These are phyloP conservation scores for Ictidomys tridecemlineatus DNA, from an alignment of 2,113 vertebrate species.

Conservation along the genomic window DNA sequence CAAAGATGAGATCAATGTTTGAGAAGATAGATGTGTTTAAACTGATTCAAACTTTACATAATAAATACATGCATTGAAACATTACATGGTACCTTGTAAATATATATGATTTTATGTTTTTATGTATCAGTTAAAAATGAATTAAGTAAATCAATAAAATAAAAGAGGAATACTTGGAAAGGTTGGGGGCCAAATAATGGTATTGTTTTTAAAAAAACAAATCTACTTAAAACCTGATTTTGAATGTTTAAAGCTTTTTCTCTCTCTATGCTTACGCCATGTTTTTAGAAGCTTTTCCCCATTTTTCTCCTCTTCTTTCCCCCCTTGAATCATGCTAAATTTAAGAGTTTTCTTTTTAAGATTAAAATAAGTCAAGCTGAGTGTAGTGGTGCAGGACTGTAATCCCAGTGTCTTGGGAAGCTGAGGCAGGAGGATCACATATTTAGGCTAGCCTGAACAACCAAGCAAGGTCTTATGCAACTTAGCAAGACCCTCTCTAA, in stretches of 20 bases:
- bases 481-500: too few relatives aligned
- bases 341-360: background rate
- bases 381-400: too few relatives aligned
- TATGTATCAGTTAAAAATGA: background rate
- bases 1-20: background rate
- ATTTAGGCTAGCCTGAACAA: too few relatives aligned
- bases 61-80: background rate
- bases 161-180: background rate
- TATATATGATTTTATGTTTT: background rate
- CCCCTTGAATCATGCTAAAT: background rate
- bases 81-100: too few relatives aligned
- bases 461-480: too few relatives aligned
- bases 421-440: too few relatives aligned
- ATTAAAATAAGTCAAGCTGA: background rate
- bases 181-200: background rate
- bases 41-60: background rate
- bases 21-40: background rate
- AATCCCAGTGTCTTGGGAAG: too few relatives aligned
- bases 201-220: background rate
- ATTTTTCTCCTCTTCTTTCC: background rate
- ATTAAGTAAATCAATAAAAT: background rate
- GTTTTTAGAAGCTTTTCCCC: background rate
- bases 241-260: too few relatives aligned
- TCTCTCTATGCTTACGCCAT: background rate
- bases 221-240: background rate